Evolutionary conservation across 2,113 vertebrate genomes (phyloP), one percentile per base, ranked within the genome.

Genomic region (Thryonomys swinderianus): DNA sequence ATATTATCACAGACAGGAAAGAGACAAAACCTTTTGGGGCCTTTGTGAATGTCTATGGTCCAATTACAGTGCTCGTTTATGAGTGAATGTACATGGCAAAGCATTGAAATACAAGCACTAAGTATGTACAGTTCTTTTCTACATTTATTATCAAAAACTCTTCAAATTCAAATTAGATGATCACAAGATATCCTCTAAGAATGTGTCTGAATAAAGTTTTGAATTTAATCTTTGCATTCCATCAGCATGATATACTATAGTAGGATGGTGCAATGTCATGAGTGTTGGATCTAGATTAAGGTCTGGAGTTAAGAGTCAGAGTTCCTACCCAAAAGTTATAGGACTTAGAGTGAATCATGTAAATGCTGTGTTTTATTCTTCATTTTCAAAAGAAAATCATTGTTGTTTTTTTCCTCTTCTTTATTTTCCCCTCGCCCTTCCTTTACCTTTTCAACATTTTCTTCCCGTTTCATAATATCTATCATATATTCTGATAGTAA

Each of bases 321-420:
- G 13, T 48, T 91, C 32, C 17, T 66, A 55, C 5, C 13, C 0
- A 9, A 25, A 14, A n/a, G 3, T 9, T 45, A 0, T 18, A 6
- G 30, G n/a, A 48, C 51, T 30, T 83, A 13, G 40, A 82, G 6
- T 55, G 51, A 92, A 10, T 83, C n/a, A 62, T 7, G n/a, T n/a
- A 80, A 42, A 62, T 7, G 78, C 40, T 94, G 37, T 14, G 9
- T 73, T 9, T 59, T 69, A 37, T 32, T 48, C 17, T 21, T 57
- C 3, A 51, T 51, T 18, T 51, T 21, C 53, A 86, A 3, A 51
- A 69, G 45, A 85, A 66, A 82, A 20, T 1, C 27, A 87, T 45
- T 73, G 12, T 51, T 51, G 10, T 51, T 51, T 51, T 51, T 51
- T 51, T 51, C 10, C 10, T 10, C 48, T 51, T 51, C 48, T 51